These are phyloP conservation scores for Ancistrus triradiatus DNA, from an alignment of 2,113 vertebrate genomes.

Conservation along the genomic window DNA sequence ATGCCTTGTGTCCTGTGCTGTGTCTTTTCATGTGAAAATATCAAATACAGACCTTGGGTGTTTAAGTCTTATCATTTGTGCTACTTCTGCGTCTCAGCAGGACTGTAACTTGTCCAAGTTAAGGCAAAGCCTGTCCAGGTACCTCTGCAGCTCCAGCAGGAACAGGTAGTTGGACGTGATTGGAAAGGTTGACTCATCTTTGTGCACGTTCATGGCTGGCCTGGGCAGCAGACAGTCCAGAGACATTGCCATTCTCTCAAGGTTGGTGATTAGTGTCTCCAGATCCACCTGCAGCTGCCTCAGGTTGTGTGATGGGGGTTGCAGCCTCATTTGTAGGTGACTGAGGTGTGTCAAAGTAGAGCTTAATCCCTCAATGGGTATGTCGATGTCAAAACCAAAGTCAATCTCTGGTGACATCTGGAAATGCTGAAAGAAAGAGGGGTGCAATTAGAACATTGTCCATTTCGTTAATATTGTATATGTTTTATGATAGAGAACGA, in stretches of 20 bases:
- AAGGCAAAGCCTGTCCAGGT: constrained; percentile 33
- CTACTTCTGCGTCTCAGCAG: constrained; percentile 14
- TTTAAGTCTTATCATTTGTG: no score
- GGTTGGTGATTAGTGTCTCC: constrained; percentile 9
- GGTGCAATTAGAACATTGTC: background rate
- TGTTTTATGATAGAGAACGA: no score
- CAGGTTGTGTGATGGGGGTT: constrained; percentile 13
- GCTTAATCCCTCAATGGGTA: constrained; percentile 32
- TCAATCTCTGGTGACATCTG: constrained; percentile 37
- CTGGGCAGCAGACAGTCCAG: constrained; percentile 23
- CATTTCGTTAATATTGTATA: no score
- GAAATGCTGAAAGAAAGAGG: constrained; percentile 21
- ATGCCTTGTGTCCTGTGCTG: no score
- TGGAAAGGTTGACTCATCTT: constrained; percentile 26
- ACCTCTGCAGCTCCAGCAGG: constrained; percentile 35
- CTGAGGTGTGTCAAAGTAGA: constrained; percentile 30
- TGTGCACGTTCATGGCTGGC: constrained; percentile 5
- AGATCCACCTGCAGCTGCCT: constrained; percentile 35
- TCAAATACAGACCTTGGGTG: background rate
- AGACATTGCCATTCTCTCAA: constrained; percentile 17
- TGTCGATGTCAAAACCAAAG: constrained; percentile 23
- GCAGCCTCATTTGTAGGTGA: constrained; percentile 18
- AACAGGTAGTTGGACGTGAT: constrained; percentile 32
- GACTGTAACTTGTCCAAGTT: constrained; percentile 34
- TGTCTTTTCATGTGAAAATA: constrained; percentile 15